phyloP scores from a whole-genome alignment of 2,797 vertebrate genomes.

The Garrulus glandarius region DNA sequence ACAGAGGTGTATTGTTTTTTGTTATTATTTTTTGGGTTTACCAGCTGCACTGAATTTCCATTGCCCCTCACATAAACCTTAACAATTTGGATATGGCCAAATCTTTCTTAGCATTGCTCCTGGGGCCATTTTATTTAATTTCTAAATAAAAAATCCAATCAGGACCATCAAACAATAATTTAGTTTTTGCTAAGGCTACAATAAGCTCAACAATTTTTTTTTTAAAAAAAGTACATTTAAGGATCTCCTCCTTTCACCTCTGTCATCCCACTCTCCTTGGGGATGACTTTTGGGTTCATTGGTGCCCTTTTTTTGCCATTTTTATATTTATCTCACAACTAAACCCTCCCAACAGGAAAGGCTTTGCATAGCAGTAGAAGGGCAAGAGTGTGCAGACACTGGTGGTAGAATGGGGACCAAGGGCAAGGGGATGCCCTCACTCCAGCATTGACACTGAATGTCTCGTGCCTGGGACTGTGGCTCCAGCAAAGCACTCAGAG shows the following conservation, averaged over 20 bases:
- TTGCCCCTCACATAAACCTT: slow-evolving; percentile 14
- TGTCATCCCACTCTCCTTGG: neutral
- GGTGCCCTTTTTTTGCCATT: neutral
- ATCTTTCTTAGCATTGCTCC: neutral
- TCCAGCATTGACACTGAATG: neutral
- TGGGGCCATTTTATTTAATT: slow-evolving; percentile 29
- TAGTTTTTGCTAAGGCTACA: neutral
- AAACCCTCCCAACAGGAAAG: neutral
- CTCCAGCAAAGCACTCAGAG: neutral
- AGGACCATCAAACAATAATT: neutral
- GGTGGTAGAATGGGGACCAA: neutral
- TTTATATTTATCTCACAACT: neutral
- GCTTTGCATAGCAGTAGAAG: neutral
- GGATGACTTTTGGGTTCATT: rapidly evolving
- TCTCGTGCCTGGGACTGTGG: rapidly evolving
- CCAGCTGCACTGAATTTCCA: slow-evolving; percentile 66
- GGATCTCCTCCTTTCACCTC: neutral
- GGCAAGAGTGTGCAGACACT: neutral
- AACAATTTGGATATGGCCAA: neutral
- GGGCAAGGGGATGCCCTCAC: neutral
- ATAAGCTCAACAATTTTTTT: neutral
- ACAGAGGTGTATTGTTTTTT: slow-evolving; percentile 48
- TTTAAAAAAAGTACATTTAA: neutral
- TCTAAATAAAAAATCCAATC: neutral
- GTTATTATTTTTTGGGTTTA: slow-evolving; percentile 37